Percentiles rank a stretch among this genome's conserved stretches.
These are phyloP conservation scores for Protobothrops flavoviridis DNA, from an alignment of 2,113 vertebrate species.

Conservation along the genomic window DNA sequence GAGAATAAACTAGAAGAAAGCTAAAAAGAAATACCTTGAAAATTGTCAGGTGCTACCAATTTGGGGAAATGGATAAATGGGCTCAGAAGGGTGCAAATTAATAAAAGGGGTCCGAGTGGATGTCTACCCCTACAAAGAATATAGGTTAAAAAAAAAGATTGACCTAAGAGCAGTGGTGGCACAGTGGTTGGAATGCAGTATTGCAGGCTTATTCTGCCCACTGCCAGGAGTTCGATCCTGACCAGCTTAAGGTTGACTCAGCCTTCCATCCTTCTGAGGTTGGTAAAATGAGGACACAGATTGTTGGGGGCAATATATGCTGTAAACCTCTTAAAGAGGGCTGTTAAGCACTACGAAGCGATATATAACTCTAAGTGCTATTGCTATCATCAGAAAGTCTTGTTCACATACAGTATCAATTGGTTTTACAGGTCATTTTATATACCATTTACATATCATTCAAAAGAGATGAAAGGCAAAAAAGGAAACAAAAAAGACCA, in stretches of 20 bases:
- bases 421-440: not conserved
- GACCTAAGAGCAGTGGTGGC: too few species aligned
- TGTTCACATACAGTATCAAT: too few species aligned
- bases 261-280: not conserved
- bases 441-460: not conserved
- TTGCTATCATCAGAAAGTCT: not conserved
- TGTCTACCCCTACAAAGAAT: too few species aligned
- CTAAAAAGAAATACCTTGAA: not conserved
- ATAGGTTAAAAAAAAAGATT: too few species aligned
- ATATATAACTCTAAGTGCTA: not conserved
- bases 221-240: not conserved
- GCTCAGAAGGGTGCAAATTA: not conserved
- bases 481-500: not conserved
- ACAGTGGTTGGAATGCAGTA: not conserved
- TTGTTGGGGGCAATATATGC: not conserved
- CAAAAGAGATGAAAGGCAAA: not conserved
- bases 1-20: not conserved
- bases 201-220: not conserved
- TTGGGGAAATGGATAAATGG: not conserved
- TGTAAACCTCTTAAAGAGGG: not conserved
- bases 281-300: not conserved
- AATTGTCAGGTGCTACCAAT: not conserved
- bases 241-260: not conserved
- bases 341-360: not conserved
- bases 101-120: not conserved